Percentiles rank a stretch among this genome's conserved stretches.
Evolutionary conservation across 35 echinoderm and acorn worm species (phyloP).

Genomic region (Chiridota heheva): DNA sequence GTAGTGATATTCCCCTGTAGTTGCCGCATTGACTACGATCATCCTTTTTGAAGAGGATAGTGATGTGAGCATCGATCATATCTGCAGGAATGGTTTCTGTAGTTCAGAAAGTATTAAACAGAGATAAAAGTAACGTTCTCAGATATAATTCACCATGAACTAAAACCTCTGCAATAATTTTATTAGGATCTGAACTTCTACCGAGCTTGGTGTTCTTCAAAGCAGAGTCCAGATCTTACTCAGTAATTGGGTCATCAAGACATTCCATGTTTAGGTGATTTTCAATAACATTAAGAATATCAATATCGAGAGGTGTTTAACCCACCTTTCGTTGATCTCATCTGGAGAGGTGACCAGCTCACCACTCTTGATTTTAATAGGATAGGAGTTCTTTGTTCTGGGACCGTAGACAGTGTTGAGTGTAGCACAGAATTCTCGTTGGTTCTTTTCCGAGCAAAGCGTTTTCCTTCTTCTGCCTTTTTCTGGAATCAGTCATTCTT

Average conservation of each 20-base stretch:
- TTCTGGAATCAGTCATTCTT: not conserved
- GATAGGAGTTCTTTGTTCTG: not conserved
- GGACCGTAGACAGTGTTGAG: not conserved
- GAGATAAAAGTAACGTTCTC: not conserved
- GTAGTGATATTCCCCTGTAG: not conserved
- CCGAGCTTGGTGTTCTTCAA: not conserved
- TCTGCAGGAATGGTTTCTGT: no score
- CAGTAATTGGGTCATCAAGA: not conserved
- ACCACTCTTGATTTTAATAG: not conserved
- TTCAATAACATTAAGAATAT: not conserved
- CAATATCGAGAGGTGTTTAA: not conserved
- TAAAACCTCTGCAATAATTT: not conserved
- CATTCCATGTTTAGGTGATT: not conserved
- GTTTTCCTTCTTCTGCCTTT: not conserved
- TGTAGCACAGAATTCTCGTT: not conserved
- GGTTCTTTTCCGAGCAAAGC: not conserved
- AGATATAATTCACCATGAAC: not conserved
- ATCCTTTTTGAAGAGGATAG: not conserved
- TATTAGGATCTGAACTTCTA: not conserved
- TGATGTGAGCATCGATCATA: not conserved
- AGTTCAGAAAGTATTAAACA: not conserved
- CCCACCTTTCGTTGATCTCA: not conserved
- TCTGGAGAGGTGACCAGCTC: not conserved
- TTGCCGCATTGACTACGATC: not conserved
- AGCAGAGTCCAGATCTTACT: not conserved